Evolutionary conservation across 2,888 invertebrate genomes (phyloP).

Genomic region (Leptogaster cylindrica): DNA sequence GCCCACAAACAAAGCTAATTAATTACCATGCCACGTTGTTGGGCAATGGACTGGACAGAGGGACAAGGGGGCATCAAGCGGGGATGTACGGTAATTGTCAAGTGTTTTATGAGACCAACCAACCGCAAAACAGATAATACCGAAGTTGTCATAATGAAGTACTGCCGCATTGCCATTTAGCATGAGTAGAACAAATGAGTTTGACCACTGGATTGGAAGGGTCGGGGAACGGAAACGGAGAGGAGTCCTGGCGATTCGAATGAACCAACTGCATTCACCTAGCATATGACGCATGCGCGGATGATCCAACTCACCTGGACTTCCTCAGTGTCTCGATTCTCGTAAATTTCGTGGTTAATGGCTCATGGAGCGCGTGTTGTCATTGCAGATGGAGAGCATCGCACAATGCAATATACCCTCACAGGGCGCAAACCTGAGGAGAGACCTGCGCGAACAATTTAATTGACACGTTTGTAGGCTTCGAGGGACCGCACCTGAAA

Average conservation of each 20-base stretch:
- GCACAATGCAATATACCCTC: conserved; percentile 16
- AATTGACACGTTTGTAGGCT: conserved; percentile 39
- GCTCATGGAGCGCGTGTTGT: conserved; percentile 43
- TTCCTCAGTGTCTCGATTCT: conserved; percentile 34
- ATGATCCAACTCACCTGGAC: conserved; percentile 16
- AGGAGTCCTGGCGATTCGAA: conserved; percentile 36
- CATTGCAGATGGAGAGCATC: conserved; percentile 26
- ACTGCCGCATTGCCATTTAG: conserved; percentile 39
- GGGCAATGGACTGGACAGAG: neutral
- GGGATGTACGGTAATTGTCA: conserved; percentile 54
- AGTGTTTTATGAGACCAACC: conserved; percentile 55
- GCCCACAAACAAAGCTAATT: conserved; percentile 38
- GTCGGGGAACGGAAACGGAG: conserved; percentile 40
- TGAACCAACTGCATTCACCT: conserved; percentile 9
- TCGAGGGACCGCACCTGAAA: conserved; percentile 28
- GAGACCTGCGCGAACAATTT: conserved; percentile 26
- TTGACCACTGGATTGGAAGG: conserved; percentile 40
- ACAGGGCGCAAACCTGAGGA: neutral
- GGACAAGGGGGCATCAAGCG: too few relatives aligned
- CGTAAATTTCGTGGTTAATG: conserved; percentile 48
- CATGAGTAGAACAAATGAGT: conserved; percentile 38
- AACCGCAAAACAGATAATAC: conserved; percentile 54
- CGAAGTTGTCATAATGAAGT: conserved; percentile 36
- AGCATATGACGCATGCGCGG: neutral
- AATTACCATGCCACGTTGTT: conserved; percentile 8